Evolutionary conservation across 2,113 vertebrate species (phyloP).

Genomic region (Phoxinus phoxinus): DNA sequence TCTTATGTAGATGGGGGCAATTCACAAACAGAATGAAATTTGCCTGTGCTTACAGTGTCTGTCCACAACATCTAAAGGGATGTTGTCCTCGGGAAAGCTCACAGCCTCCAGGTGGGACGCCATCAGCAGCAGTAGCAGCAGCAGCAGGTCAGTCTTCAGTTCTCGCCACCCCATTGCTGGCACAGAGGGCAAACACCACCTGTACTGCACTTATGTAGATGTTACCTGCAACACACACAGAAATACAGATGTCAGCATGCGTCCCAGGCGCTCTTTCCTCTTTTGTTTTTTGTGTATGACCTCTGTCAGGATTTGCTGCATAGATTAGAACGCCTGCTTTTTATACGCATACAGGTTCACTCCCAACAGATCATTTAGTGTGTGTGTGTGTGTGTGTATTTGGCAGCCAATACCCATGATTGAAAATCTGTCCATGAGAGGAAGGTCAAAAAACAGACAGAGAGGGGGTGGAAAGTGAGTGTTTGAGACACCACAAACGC

Average conservation of each 20-base stretch:
- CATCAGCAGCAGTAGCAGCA: conserved; percentile 81
- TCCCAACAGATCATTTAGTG: not conserved
- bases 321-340: not conserved
- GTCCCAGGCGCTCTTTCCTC: not conserved
- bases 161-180: conserved; percentile 86
- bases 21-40: not conserved
- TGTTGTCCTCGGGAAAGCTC: conserved; percentile 93
- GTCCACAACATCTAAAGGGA: conserved; percentile 87
- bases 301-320: not conserved
- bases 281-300: conserved; percentile 33
- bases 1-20: not conserved
- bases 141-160: conserved; percentile 76
- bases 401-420: conserved; percentile 42
- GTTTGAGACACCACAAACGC: conserved; percentile 12
- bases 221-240: conserved; percentile 80
- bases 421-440: conserved; percentile 39
- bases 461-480: not conserved
- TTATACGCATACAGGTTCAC: not conserved
- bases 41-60: conserved; percentile 87
- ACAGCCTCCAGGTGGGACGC: conserved; percentile 78
- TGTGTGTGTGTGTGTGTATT: conserved; percentile 13
- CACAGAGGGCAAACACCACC: conserved; percentile 68
- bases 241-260: conserved; percentile 52
- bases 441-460: conserved; percentile 47
- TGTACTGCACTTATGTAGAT: conserved; percentile 69